Conservation (phyloP, 2,797 vertebrate species). For the Lemur catta region DNA sequence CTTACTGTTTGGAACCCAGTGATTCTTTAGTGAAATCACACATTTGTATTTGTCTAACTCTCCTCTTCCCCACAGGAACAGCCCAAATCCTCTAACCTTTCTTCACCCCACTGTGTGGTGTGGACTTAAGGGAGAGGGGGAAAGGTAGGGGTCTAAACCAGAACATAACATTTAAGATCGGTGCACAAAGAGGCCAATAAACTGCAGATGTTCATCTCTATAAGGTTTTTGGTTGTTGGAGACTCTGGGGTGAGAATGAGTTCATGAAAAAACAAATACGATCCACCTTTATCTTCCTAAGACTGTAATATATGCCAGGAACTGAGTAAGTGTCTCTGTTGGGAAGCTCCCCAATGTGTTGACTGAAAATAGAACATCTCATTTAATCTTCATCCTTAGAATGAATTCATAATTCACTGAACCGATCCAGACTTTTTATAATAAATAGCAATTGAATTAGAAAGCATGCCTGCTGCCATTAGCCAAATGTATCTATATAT, state of each 20-base stretch:
- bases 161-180: neutral
- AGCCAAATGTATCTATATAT: slow-evolving; percentile 31
- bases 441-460: slow-evolving; percentile 38
- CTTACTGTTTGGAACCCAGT: neutral
- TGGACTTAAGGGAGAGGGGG: neutral
- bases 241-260: neutral
- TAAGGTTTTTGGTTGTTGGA: neutral
- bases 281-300: slow-evolving; percentile 52
- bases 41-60: neutral
- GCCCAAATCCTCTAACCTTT: neutral
- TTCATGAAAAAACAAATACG: slow-evolving; percentile 11
- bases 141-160: neutral
- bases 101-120: neutral
- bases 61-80: neutral
- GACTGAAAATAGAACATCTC: slow-evolving; percentile 58
- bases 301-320: neutral
- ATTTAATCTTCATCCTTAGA: slow-evolving; percentile 33
- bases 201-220: neutral
- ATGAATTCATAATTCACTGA: slow-evolving; percentile 58
- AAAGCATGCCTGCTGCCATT: slow-evolving; percentile 48
- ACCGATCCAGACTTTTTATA: slow-evolving; percentile 35
- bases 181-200: neutral
- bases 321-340: slow-evolving; percentile 23
- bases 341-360: slow-evolving; percentile 53
- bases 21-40: neutral